These are phyloP conservation scores for Umimayanthus kanabou DNA, from an alignment of 92 coral and sea anemone species.

Conservation along the genomic window DNA sequence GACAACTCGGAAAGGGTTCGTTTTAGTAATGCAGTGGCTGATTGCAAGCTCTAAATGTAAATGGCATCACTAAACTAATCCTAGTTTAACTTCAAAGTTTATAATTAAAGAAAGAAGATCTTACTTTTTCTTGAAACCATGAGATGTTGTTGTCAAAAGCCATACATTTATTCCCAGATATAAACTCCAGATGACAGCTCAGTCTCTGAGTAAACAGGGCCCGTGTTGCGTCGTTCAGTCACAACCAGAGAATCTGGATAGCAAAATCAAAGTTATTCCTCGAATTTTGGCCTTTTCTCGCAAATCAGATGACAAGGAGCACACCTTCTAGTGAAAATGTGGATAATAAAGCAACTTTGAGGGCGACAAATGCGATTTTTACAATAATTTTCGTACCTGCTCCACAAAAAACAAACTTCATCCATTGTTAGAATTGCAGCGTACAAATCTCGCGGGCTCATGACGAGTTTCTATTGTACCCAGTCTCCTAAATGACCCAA, in stretches of 20 bases:
- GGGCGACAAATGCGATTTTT: constrained; percentile 12
- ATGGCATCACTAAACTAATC: not conserved
- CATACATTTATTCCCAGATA: constrained; percentile 58
- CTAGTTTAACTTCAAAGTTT: not conserved
- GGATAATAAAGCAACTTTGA: not conserved
- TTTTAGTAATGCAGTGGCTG: too few species aligned
- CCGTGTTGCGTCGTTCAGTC: not conserved
- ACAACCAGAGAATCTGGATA: constrained; percentile 37
- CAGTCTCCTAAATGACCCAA: not conserved
- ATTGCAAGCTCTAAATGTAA: not conserved
- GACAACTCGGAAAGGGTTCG: too few species aligned
- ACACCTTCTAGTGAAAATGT: not conserved
- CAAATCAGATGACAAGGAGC: not conserved
- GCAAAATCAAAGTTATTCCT: not conserved
- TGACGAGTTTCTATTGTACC: constrained; percentile 41
- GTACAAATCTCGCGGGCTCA: constrained; percentile 53
- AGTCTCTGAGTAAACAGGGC: not conserved
- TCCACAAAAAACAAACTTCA: not conserved
- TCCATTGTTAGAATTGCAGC: constrained; percentile 27
- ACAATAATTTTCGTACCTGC: not conserved
- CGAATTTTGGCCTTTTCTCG: not conserved
- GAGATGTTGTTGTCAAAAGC: constrained; percentile 87
- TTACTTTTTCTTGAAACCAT: constrained; percentile 97
- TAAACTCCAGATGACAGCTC: not conserved
- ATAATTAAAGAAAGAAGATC: constrained; percentile 14